A percentile compares a stretch with the other conserved stretches of the same genome.
Evolutionary conservation across 2,113 vertebrate genomes (phyloP).

Genomic region (Solea senegalensis): DNA sequence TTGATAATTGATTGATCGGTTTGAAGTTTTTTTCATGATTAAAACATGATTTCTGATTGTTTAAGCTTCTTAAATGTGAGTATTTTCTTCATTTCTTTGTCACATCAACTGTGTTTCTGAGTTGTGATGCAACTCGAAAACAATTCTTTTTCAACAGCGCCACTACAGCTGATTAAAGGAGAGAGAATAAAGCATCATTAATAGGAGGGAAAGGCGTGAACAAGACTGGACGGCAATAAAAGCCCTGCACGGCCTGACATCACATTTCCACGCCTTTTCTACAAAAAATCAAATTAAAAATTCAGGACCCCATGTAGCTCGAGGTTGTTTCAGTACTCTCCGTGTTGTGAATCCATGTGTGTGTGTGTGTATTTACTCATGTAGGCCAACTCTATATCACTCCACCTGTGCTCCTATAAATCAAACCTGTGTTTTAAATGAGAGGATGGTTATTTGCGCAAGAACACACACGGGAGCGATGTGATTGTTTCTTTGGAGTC

Average conservation of each 20-base stretch:
- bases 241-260: slow-evolving; percentile 17
- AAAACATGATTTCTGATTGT: no score
- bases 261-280: slow-evolving; percentile 37
- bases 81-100: no score
- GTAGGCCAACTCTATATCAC: slow-evolving; percentile 58
- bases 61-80: no score
- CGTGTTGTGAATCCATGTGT: slow-evolving; percentile 10
- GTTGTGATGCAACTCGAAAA: no score
- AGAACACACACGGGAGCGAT: slow-evolving; percentile 74
- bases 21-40: no score
- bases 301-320: slow-evolving; percentile 40
- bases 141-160: no score
- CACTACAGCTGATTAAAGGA: slow-evolving; percentile 4
- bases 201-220: slow-evolving; percentile 2
- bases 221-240: slow-evolving; percentile 29
- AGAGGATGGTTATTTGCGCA: slow-evolving; percentile 73
- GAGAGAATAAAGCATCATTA: slow-evolving; percentile 7
- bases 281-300: slow-evolving; percentile 52
- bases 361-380: slow-evolving; percentile 9
- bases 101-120: no score
- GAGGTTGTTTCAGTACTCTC: slow-evolving; percentile 40
- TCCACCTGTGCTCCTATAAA: slow-evolving; percentile 72
- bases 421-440: slow-evolving; percentile 78
- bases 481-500: slow-evolving; percentile 79
- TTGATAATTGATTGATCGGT: no score